Percentiles rank a stretch among this genome's conserved stretches.
phyloP scores from a whole-genome alignment of 2,888 invertebrate species.

The Lydus trimaculatus region DNA sequence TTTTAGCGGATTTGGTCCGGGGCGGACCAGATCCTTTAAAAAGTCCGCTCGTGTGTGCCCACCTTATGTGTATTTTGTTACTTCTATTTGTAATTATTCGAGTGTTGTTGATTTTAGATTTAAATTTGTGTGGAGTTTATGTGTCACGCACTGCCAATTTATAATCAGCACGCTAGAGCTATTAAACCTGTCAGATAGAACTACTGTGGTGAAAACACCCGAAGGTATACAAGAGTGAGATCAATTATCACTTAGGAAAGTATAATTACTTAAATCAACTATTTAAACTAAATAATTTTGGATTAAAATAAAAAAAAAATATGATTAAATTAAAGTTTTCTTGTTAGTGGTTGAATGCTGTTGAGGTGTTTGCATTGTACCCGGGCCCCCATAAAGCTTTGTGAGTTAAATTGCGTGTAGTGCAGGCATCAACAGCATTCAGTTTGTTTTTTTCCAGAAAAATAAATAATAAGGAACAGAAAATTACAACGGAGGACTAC shows the following conservation, averaged over 20 bases:
- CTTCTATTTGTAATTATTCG: constrained; percentile 21
- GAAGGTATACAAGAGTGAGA: constrained; percentile 14
- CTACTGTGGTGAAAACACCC: constrained; percentile 28
- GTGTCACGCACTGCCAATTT: constrained; percentile 32
- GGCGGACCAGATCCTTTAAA: too few relatives aligned
- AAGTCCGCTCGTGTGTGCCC: too few relatives aligned
- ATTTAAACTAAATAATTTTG: constrained; percentile 7
- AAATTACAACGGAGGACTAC: constrained; percentile 42
- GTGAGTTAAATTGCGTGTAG: constrained; percentile 58
- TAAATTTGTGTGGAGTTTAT: constrained; percentile 25
- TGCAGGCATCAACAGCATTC: constrained; percentile 62
- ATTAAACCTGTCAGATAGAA: constrained; percentile 25
- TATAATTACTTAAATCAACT: constrained; percentile 9
- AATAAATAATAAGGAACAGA: constrained; percentile 15
- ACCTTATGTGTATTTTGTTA: constrained; percentile 15
- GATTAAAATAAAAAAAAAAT: constrained; percentile 6
- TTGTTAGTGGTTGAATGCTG: constrained; percentile 54
- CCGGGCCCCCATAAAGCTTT: constrained; percentile 53
- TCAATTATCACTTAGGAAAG: constrained; percentile 16
- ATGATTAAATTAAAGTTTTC: constrained; percentile 19
- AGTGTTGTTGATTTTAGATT: constrained; percentile 25
- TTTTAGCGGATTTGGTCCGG: too few relatives aligned
- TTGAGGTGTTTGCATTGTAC: constrained; percentile 57
- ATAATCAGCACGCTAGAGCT: constrained; percentile 16
- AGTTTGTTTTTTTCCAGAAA: constrained; percentile 24